phyloP scores from a whole-genome alignment of 2,113 vertebrate species.

The Aptenodytes patagonicus region DNA sequence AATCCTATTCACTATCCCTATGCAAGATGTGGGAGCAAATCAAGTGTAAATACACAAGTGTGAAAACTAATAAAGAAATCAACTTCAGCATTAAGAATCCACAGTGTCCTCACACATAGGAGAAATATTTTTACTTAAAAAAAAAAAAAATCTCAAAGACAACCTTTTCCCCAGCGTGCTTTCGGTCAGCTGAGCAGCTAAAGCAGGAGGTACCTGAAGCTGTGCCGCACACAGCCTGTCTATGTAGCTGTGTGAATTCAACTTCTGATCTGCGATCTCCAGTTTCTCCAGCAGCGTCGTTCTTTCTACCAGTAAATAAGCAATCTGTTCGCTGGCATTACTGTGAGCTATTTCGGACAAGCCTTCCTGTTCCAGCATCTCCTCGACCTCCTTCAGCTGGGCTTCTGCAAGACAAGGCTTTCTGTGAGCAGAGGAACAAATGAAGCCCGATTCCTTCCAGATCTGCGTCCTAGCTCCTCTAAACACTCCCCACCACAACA shows the following conservation, averaged over 20 bases:
- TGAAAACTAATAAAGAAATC: background rate
- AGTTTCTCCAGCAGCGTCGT: slow-evolving; percentile 78
- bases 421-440: background rate
- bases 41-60: background rate
- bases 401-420: slow-evolving; percentile 70
- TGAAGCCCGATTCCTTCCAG: rapidly evolving
- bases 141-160: background rate
- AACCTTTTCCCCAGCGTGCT: background rate
- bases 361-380: slow-evolving; percentile 86
- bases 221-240: slow-evolving; percentile 61
- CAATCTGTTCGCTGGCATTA: slow-evolving; percentile 82
- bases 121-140: background rate
- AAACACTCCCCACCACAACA: background rate
- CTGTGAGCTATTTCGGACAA: slow-evolving; percentile 79
- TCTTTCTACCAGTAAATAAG: slow-evolving; percentile 84
- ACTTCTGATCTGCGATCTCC: slow-evolving; percentile 72
- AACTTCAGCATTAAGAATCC: background rate
- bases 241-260: slow-evolving; percentile 59
- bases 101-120: background rate
- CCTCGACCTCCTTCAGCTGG: slow-evolving; percentile 83
- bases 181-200: background rate
- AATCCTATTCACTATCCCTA: background rate
- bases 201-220: slow-evolving; percentile 75
- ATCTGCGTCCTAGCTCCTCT: background rate
- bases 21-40: background rate